phyloP scores from a whole-genome alignment of 1,140 invertebrate species.

The Plutomurus gul region DNA sequence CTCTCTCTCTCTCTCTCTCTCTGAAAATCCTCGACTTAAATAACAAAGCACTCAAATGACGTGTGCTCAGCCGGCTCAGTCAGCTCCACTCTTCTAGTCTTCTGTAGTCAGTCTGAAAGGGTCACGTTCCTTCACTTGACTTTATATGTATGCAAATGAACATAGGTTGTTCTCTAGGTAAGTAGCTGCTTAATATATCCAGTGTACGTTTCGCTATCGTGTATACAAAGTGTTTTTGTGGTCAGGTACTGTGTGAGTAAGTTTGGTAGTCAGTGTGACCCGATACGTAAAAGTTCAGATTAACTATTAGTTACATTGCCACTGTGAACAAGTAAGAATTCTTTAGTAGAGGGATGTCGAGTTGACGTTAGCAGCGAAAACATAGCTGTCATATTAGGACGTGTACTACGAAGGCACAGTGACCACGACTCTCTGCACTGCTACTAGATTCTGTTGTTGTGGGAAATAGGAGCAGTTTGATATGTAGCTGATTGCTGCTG shows the following conservation, averaged over 20 bases:
- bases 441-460: too few relatives aligned
- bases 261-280: background rate
- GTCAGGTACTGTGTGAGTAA: background rate
- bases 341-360: too few relatives aligned
- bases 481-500: too few relatives aligned
- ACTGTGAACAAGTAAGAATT: too few relatives aligned
- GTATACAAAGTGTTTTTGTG: background rate
- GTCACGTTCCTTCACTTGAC: constrained; percentile 1
- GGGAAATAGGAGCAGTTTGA: background rate
- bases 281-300: background rate
- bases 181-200: too few relatives aligned
- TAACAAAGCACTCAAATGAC: background rate
- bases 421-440: too few relatives aligned
- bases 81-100: background rate
- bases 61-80: background rate
- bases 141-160: constrained; percentile 29
- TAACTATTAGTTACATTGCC: too few relatives aligned
- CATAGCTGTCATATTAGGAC: background rate
- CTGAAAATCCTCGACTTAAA: background rate
- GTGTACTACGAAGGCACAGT: background rate
- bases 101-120: constrained; percentile 4
- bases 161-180: too few relatives aligned
- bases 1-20: background rate
- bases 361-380: background rate
- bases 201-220: too few relatives aligned